Conservation (phyloP, 2,113 vertebrate genomes). For the Psettodes erumei region DNA sequence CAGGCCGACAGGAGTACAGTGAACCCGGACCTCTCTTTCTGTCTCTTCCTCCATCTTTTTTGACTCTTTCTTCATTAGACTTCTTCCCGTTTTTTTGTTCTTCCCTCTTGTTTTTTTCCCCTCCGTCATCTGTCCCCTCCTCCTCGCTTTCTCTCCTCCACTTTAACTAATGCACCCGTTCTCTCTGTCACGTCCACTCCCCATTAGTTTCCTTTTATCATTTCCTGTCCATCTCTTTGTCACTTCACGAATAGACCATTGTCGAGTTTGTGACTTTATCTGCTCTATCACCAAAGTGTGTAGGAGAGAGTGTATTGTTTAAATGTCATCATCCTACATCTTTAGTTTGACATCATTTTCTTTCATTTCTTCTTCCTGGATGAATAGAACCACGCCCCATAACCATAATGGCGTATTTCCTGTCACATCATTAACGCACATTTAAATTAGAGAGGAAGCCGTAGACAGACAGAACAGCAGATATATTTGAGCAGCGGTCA, state of each 20-base stretch:
- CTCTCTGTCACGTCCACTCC: not conserved
- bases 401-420: conserved; percentile 8
- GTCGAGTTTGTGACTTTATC: not conserved
- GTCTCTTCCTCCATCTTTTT: conserved; percentile 36
- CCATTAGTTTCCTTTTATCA: conserved; percentile 9
- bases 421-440: not conserved
- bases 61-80: conserved; percentile 36
- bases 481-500: not conserved
- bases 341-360: not conserved
- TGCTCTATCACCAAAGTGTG: not conserved
- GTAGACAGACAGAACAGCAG: not conserved
- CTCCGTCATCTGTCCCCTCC: not conserved
- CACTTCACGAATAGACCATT: not conserved
- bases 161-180: conserved; percentile 5
- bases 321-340: conserved; percentile 2
- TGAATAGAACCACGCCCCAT: not conserved
- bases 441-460: not conserved
- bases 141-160: not conserved
- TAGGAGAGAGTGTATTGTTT: not conserved
- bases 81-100: conserved; percentile 23
- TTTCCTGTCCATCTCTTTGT: not conserved
- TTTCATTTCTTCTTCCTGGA: not conserved
- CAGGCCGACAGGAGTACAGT: conserved; percentile 55
- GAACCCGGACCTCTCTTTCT: conserved; percentile 65
- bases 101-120: not conserved